Conservation (phyloP, 2,888 invertebrate genomes). For the Parelbella ahira region DNA sequence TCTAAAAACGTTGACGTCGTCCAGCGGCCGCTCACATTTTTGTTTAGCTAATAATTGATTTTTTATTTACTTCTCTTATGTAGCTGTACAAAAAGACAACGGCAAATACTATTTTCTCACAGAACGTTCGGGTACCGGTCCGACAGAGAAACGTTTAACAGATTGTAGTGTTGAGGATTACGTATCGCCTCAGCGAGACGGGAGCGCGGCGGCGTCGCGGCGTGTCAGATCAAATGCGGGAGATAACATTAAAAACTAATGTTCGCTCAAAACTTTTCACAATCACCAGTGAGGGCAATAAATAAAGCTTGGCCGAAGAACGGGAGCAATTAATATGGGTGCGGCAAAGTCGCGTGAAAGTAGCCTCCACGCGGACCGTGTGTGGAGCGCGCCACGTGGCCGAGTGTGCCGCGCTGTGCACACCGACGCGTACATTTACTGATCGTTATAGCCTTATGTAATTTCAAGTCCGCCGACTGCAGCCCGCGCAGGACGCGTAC, state of each 20-base stretch:
- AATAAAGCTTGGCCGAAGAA: constrained; percentile 78
- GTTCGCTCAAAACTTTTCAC: constrained; percentile 75
- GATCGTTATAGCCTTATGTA: constrained; percentile 19
- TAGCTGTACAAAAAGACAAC: constrained; percentile 58
- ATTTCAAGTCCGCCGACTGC: constrained; percentile 19
- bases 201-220: constrained; percentile 49
- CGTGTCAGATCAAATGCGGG: constrained; percentile 69
- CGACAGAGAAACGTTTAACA: too few relatives aligned
- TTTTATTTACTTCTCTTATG: constrained; percentile 68
- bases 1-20: constrained; percentile 72
- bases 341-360: constrained; percentile 75
- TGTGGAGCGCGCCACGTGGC: constrained; percentile 45
- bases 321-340: constrained; percentile 80
- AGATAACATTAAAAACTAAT: constrained; percentile 75
- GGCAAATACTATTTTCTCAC: constrained; percentile 66
- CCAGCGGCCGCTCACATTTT: constrained; percentile 71
- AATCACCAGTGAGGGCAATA: constrained; percentile 73
- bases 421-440: constrained; percentile 19
- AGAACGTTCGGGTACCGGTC: too few relatives aligned
- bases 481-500: constrained; percentile 16
- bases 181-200: constrained; percentile 24
- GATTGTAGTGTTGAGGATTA: constrained; percentile 1
- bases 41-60: constrained; percentile 75
- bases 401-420: constrained; percentile 29
- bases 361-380: constrained; percentile 60